Base-by-base conservation (phyloP, 2,113 vertebrate genomes). In the Prionailurus bengalensis region DNA sequence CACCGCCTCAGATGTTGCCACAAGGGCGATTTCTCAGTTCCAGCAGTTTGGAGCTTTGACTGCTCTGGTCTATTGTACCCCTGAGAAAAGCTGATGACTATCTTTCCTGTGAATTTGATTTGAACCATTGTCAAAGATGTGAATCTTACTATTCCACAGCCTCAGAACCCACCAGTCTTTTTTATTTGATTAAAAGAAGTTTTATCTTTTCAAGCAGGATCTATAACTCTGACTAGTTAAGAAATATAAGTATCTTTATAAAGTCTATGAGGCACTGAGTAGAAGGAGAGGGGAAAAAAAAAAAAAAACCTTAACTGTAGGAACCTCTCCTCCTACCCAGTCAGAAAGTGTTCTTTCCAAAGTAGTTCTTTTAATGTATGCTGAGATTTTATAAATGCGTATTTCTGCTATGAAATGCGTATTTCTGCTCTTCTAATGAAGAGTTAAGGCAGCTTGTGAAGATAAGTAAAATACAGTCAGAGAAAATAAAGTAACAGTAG, bases 141-240 rank as follows among this genome's bases (percentile, higher is more conserved):
- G 42, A 89, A 42, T 96, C 61, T 92, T 65, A 55, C 29, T 94
- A 87, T 65, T 95, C 39, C 58, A 21, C 23, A 48, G 31, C n/a
- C 48, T 76, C 27, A 82, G 29, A 61, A 16, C 36, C 58, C 21
- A 71, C 16, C 23, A 86, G 16, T 23, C 16, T 45, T 87, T 96
- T 97, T 83, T 83, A 91, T 78, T 92, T 91, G 53, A 95, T 91
- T 61, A 53, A 95, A 91, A 86, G 71, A 95, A 68, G 58, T 94
- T 86, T 31, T 94, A 1, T 94, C 71, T 95, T 96, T 94, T 95
- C 83, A 94, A 96, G 74, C 4, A 95, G 29, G 51, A 19, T 51
- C n/a, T 19, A 11, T 82, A 89, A 83, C 51, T 89, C 53, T 58
- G 91, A 88, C 17, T 58, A 85, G 51, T 78, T 88, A 71, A 76